A percentile compares a stretch with the other conserved stretches of the same genome.
phyloP scores from a whole-genome alignment of 2,113 vertebrate genomes.

The Chrysochloris asiatica region DNA sequence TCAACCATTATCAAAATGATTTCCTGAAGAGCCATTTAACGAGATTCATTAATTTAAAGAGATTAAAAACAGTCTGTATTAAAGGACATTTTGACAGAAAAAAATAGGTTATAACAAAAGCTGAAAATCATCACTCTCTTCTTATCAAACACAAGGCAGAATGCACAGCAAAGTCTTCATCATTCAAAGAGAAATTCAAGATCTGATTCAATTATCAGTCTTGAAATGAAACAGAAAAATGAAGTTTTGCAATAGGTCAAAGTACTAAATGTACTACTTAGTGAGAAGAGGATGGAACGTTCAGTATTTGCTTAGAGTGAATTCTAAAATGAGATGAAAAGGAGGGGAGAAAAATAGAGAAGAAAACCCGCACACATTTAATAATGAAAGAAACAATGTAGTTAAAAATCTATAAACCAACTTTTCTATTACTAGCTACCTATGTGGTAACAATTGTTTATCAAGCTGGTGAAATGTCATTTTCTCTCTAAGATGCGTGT shows the following conservation, averaged over 20 bases:
- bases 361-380: not conserved
- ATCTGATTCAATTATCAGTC: conserved; percentile 72
- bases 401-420: not conserved
- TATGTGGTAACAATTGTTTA: not conserved
- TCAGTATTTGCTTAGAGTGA: not conserved
- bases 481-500: not conserved
- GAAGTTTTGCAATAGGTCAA: conserved; percentile 47
- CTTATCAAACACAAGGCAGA: conserved; percentile 67
- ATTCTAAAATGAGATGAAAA: not conserved
- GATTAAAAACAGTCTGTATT: conserved; percentile 68
- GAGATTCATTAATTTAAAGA: conserved; percentile 78
- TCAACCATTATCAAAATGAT: conserved; percentile 65
- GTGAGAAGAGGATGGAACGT: not conserved
- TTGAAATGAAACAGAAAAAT: conserved; percentile 60
- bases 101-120: conserved; percentile 72
- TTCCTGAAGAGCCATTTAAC: conserved; percentile 77
- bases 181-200: conserved; percentile 68
- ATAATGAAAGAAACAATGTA: not conserved
- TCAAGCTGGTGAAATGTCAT: not conserved
- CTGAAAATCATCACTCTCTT: conserved; percentile 64
- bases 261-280: not conserved
- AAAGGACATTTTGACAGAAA: conserved; percentile 72
- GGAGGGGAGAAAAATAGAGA: not conserved
- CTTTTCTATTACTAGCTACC: not conserved
- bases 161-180: conserved; percentile 57